phyloP scores from a whole-genome alignment of 1,140 invertebrate species.

The Monomorium pharaonis region DNA sequence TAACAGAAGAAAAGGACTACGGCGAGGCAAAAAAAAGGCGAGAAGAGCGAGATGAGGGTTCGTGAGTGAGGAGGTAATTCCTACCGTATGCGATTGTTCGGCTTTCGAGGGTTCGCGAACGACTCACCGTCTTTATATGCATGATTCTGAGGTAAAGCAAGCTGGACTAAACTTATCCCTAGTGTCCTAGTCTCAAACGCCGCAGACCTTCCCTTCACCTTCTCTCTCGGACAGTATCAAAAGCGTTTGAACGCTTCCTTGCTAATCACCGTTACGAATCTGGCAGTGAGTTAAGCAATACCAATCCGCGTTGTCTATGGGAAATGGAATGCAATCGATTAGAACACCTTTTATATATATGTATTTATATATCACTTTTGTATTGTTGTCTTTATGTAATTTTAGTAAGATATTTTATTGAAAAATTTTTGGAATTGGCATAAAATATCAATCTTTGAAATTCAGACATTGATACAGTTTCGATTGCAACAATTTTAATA shows the following conservation, averaged over 20 bases:
- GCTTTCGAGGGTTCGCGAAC: slow-evolving; percentile 75
- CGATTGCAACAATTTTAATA: background rate
- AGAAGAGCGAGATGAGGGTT: slow-evolving; percentile 64
- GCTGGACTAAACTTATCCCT: slow-evolving; percentile 26
- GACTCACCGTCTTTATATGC: slow-evolving; percentile 52
- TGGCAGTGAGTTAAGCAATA: slow-evolving; percentile 20
- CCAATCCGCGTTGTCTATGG: slow-evolving; percentile 2
- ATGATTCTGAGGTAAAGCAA: slow-evolving; percentile 49
- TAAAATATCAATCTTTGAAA: background rate
- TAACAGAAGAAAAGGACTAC: slow-evolving; percentile 20
- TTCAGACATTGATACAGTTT: background rate
- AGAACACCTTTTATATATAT: background rate
- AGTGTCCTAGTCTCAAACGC: slow-evolving; percentile 27
- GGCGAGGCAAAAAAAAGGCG: slow-evolving; percentile 9
- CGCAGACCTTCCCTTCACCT: background rate
- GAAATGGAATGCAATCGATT: slow-evolving; percentile 1
- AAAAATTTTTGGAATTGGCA: background rate
- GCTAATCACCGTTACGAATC: slow-evolving; percentile 31
- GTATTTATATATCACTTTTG: slow-evolving; percentile 3
- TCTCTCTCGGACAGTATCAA: background rate
- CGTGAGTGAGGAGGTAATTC: slow-evolving; percentile 78
- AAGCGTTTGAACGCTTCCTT: slow-evolving; percentile 29
- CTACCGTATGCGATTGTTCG: slow-evolving; percentile 67
- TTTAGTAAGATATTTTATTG: background rate
- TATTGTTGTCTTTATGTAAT: background rate